These are phyloP conservation scores for Cisticola juncidis DNA, from an alignment of 2,113 vertebrate species.

Conservation along the genomic window DNA sequence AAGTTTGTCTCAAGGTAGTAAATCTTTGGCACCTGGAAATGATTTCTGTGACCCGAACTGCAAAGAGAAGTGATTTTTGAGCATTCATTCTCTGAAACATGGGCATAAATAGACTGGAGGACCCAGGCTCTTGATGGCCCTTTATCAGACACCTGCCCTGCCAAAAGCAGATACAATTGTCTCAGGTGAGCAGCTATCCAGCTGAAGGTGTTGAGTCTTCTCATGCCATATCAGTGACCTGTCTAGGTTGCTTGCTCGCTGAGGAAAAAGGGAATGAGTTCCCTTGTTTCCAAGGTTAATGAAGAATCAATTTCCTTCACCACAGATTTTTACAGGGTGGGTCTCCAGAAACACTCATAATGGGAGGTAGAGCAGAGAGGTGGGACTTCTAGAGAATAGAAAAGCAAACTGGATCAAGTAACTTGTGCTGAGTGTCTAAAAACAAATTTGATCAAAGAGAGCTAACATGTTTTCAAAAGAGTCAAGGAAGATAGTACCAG, in stretches of 20 bases:
- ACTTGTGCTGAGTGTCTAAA: neutral
- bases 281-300: neutral
- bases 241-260: neutral
- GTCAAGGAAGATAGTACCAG: neutral
- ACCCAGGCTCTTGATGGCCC: neutral
- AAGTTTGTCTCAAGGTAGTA: neutral
- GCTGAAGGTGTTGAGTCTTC: neutral
- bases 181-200: neutral
- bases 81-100: neutral
- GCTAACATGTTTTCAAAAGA: neutral
- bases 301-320: neutral
- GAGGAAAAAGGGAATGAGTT: neutral
- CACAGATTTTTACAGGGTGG: neutral
- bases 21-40: neutral
- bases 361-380: neutral
- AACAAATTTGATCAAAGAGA: neutral
- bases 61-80: neutral
- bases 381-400: neutral
- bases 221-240: accelerated
- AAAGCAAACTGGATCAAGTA: neutral
- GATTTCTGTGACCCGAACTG: neutral
- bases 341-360: neutral
- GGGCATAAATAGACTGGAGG: neutral
- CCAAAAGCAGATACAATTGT: neutral
- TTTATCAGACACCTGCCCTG: neutral